These are phyloP conservation scores for Emys orbicularis DNA, from an alignment of 2,797 vertebrate genomes.

Conservation along the genomic window DNA sequence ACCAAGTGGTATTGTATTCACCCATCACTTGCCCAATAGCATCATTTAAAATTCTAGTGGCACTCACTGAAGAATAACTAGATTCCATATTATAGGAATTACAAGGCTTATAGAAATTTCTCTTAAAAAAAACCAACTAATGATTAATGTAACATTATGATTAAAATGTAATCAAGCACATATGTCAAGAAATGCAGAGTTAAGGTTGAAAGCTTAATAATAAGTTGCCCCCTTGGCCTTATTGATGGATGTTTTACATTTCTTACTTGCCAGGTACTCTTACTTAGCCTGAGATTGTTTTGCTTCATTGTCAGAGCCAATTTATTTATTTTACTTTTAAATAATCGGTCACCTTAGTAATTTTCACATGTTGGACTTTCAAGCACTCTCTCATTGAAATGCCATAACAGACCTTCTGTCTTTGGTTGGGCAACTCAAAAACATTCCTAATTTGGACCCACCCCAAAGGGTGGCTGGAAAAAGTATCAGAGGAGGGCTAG, in stretches of 20 bases:
- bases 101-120: neutral
- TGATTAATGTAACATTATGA: no score
- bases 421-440: neutral
- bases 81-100: neutral
- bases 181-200: no score
- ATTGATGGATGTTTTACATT: neutral
- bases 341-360: slow-evolving; percentile 64
- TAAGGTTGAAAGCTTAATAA: no score
- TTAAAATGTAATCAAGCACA: no score
- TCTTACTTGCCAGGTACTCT: slow-evolving; percentile 32
- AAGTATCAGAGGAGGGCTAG: neutral
- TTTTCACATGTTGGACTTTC: slow-evolving; percentile 50
- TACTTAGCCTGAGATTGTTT: slow-evolving; percentile 42
- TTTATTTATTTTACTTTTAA: slow-evolving; percentile 64
- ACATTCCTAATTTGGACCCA: neutral
- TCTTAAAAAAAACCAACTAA: neutral
- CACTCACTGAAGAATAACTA: neutral
- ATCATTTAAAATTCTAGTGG: no score
- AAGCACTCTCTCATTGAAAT: slow-evolving; percentile 58
- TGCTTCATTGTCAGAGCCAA: slow-evolving; percentile 27
- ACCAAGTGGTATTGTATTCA: no score
- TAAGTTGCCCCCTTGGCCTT: no score
- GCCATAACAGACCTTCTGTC: neutral
- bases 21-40: no score
- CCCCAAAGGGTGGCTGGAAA: neutral